phyloP scores from a whole-genome alignment of 2,888 invertebrate species.

The Cecidostiba fungosa region DNA sequence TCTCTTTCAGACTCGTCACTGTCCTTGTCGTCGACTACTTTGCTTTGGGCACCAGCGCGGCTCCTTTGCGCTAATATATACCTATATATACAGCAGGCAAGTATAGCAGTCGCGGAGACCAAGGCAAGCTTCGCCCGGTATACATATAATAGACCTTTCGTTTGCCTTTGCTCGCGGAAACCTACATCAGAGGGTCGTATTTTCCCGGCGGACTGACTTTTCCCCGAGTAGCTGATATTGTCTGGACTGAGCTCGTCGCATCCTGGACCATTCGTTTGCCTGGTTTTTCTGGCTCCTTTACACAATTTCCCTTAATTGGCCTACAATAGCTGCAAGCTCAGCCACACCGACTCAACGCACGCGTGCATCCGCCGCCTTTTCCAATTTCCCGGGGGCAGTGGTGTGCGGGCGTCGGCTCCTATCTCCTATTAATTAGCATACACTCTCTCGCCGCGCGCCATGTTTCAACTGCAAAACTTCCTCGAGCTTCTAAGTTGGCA shows the following conservation, averaged over 20 bases:
- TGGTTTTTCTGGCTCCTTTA: background rate
- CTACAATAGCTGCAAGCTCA: background rate
- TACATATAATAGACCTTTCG: slow-evolving; percentile 24
- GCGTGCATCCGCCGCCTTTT: slow-evolving; percentile 2
- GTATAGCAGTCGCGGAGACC: background rate
- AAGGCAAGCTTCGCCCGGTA: too few relatives aligned
- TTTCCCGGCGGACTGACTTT: background rate
- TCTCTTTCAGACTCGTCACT: slow-evolving; percentile 8
- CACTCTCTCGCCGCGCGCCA: background rate
- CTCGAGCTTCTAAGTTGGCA: background rate
- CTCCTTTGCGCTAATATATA: background rate
- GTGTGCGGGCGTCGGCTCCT: background rate
- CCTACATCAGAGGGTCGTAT: too few relatives aligned
- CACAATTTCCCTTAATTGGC: background rate
- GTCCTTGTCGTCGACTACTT: slow-evolving; percentile 1
- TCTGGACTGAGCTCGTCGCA: background rate
- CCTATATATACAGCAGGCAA: background rate
- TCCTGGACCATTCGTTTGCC: background rate
- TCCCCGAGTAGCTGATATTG: background rate
- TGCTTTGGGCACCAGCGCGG: slow-evolving; percentile 2
- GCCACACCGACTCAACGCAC: slow-evolving; percentile 12
- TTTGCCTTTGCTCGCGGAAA: background rate
- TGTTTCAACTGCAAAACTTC: background rate
- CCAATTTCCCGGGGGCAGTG: background rate
- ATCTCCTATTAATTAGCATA: slow-evolving; percentile 36